Evolutionary conservation across 2,888 invertebrate genomes (phyloP), one percentile per base, ranked within the genome.

Genomic region (Clivina fossor): DNA sequence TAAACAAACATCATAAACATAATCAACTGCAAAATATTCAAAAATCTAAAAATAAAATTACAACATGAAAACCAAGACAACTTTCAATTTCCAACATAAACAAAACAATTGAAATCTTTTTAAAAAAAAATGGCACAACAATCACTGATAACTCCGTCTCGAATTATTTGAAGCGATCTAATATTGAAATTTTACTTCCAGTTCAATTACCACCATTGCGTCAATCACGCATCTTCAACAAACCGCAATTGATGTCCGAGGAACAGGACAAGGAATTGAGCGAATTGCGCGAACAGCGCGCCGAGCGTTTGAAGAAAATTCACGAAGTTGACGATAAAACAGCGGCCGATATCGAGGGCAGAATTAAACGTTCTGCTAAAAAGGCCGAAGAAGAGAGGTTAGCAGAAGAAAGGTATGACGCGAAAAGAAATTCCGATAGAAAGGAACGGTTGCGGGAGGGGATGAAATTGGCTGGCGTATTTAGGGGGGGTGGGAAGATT

Each of bases 331-430:
- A 79, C n/a, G 66, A 66, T 37, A 59, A 62, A 13, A 63, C 67
- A 33, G 69, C 46, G 5, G 51, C 43, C 5, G 78, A 80, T 35
- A 76, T 80, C 62, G 66, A 66, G 46, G 69, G 72, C 28, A 73
- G 67, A 61, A 73, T 80, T 48, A 76, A 79, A 28, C 79, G 78
- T 61, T 76, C 78, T 59, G 77, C 77, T 63, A 81, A 80, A 64
- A 77, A 79, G 63, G 81, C 84, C 60, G 82, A 82, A 61, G 85
- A 84, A 68, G 82, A 81, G 32, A 80, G 79, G 64, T 75, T 80
- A 64, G 82, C 79, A 43, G 81, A 81, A 65, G 83, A 83, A 66
- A 80, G 76, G 82, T 82, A 69, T 72, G 75, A n/a, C 32, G 30
- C 30, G 20, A 4, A 22, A 9, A 19, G 4, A 40, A 19, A 20